Evolutionary conservation across 1,140 invertebrate species (phyloP), one percentile per base, ranked within the genome.

Genomic region (Atta texana): DNA sequence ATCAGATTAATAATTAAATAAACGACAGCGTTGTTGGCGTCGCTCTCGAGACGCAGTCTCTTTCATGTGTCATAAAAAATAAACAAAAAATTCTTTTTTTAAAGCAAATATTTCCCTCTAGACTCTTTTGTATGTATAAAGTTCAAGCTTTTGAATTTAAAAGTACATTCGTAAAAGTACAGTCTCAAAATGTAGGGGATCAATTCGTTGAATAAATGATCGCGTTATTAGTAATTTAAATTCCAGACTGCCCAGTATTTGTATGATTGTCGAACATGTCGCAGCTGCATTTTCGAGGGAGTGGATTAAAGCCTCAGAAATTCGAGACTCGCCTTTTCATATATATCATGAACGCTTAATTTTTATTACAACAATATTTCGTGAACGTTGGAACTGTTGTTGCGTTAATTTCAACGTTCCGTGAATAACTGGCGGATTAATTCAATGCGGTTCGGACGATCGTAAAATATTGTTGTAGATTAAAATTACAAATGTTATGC

Each of bases 381-480:
- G 34, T 2, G 39, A 74, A 75, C 55, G 39, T 84, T 24, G 24
- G 68, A 74, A 74, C 39, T 39, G 31, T 61, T 61, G 24, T 74
- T 59, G 80, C 31, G 8, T 49, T 49, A 63, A 61, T 84, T 61
- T 63, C 39, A 31, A 49, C 24, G 55, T 34, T 51, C 5, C 24
- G 53, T 75, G 28, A 74, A 84, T 75, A 75, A 84, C 74, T 63
- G 24, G n/a, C 39, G 39, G 21, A 2, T 74, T 74, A 49, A 74
- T 74, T 82, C 68, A 24, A 51, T 31, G 39, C 24, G 80, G 39
- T 75, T 61, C 55, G 16, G 39, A 84, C 24, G 69, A 5, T 84
- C 69, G 28, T 61, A 24, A 84, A 84, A 75, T 75, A 84, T 84
- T 49, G 76, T 66, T 78, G 69, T 51, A 57, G n/a, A 84, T 63